Conservation (phyloP, 2,888 invertebrate species). For the Heliconius ismenius region DNA sequence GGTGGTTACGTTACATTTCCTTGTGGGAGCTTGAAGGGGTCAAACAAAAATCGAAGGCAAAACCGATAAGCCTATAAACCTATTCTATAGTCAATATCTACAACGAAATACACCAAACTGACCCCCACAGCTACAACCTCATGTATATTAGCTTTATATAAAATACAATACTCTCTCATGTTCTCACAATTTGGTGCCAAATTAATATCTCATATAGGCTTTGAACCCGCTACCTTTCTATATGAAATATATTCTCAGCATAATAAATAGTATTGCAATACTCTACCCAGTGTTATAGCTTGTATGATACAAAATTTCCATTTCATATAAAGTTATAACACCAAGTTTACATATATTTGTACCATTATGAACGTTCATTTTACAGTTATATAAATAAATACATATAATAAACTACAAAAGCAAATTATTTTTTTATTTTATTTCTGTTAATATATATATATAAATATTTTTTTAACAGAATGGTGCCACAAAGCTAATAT, state of each 20-base stretch:
- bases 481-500: not conserved
- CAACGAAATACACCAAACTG: conserved; percentile 63
- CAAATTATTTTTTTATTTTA: not conserved
- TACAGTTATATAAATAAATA: conserved; percentile 6
- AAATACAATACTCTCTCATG: conserved; percentile 18
- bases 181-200: not conserved
- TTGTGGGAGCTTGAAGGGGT: conserved; percentile 32
- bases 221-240: not conserved
- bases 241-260: conserved; percentile 6
- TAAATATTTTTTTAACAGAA: not conserved
- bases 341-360: conserved; percentile 19
- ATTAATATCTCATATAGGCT: conserved; percentile 10
- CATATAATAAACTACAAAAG: conserved; percentile 5
- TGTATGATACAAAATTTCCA: not conserved
- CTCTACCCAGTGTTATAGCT: conserved; percentile 6
- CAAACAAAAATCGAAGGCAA: conserved; percentile 33
- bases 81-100: conserved; percentile 48
- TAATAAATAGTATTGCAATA: conserved; percentile 17
- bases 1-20: not conserved
- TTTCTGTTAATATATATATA: not conserved
- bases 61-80: conserved; percentile 29
- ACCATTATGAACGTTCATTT: not conserved
- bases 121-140: conserved; percentile 55
- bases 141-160: conserved; percentile 17
- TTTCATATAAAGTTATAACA: not conserved